Evolutionary conservation across 2,888 invertebrate species (phyloP), one percentile per base, ranked within the genome.

Genomic region (Volucella inflata): DNA sequence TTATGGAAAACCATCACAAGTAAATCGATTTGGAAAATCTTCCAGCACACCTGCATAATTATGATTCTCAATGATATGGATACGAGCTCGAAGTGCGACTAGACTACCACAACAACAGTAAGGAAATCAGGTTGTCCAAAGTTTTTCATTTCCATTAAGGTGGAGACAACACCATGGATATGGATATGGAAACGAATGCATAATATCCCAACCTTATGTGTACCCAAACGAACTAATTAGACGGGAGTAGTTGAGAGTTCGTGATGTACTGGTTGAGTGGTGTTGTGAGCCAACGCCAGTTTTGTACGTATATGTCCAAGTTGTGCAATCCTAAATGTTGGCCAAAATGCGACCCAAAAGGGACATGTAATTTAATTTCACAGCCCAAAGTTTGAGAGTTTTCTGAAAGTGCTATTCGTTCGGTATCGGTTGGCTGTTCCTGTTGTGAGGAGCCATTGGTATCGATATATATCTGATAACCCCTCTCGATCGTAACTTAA

Each of bases 351-450:
- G 85, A 85, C 85, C 85, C 85, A 81, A 85, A 85, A 85, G 85
- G 85, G 85, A 81, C 85, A 85, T 81, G 85, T 85, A 81, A 77
- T 85, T 85, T 64, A 85, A 85, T 85, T 85, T 85, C 81, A 77
- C 68, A 85, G 80, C 76, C 85, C 21, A 81, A 85, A 81, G 62
- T 85, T 85, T 85, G 85, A 8, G 67, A 85, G 68, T 85, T 85
- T 85, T 85, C 85, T 81, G 74, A 51, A 79, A 79, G 84, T 83
- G 62, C 48, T 67, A 12, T 38, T 48, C n/a, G n/a, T n/a, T n/a
- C n/a, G n/a, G n/a, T n/a, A n/a, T n/a, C 48, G 36, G 44, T 11
- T 14, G 14, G 3, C 14, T 59, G 36, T 14, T 11, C 9, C 12
- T 44, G 60, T 51, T 67, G 57, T 16, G 30, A 36, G 21, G 16